phyloP scores from a whole-genome alignment of 35 echinoderm and acorn worm species.

The Apostichopus japonicus region DNA sequence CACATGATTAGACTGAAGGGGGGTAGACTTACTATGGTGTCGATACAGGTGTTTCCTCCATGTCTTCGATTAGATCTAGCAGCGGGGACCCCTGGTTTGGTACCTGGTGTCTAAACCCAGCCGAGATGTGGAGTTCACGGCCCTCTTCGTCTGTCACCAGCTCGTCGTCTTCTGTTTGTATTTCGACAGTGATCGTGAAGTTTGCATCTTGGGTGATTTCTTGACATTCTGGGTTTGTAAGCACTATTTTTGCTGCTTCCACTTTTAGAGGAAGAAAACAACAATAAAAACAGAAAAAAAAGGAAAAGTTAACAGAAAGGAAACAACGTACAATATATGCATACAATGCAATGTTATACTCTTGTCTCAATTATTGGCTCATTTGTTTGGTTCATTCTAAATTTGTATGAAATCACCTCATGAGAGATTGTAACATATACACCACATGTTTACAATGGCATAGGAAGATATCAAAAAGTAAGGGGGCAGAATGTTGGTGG shows the following conservation, averaged over 20 bases:
- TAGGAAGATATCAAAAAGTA: too few relatives aligned
- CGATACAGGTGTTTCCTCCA: slow-evolving; percentile 80
- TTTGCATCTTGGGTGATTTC: slow-evolving; percentile 78
- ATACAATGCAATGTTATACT: too few relatives aligned
- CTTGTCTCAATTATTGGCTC: too few relatives aligned
- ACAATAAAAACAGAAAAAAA: neutral
- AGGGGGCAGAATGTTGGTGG: too few relatives aligned
- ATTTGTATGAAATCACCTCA: too few relatives aligned
- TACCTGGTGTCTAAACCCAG: slow-evolving; percentile 76
- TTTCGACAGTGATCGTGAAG: slow-evolving; percentile 80
- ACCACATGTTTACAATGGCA: too few relatives aligned
- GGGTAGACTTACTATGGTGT: slow-evolving; percentile 84
- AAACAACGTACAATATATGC: too few relatives aligned
- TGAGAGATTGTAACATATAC: too few relatives aligned
- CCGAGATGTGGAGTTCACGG: slow-evolving; percentile 71
- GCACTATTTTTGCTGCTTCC: slow-evolving; percentile 76
- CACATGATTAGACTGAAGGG: too few relatives aligned
- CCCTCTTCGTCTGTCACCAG: slow-evolving; percentile 74
- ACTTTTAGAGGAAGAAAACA: slow-evolving; percentile 6
- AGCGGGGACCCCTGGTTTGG: slow-evolving; percentile 83
- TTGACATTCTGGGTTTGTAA: slow-evolving; percentile 45
- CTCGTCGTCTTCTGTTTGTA: slow-evolving; percentile 70
- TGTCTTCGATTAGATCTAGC: slow-evolving; percentile 91
- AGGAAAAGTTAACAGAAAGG: too few relatives aligned
- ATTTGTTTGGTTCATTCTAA: too few relatives aligned